Percentiles rank a stretch among this genome's conserved stretches.
Conservation (phyloP, 1,140 invertebrate genomes). For the Drosophila triauraria region DNA sequence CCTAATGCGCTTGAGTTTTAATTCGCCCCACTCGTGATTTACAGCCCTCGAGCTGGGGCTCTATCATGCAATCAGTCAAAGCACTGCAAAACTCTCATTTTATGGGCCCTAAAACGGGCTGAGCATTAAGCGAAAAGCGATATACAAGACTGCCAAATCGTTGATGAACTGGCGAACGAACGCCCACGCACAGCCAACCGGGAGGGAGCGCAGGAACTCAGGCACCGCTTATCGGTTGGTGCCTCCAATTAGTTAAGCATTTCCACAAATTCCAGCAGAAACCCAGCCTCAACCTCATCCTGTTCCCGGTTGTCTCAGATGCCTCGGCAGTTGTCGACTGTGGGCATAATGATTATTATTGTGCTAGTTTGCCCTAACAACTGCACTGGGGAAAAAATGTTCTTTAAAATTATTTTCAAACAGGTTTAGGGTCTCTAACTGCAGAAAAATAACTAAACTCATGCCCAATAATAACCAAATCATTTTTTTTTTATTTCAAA, state of each 20-base stretch:
- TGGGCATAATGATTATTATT: constrained; percentile 53
- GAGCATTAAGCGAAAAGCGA: constrained; percentile 43
- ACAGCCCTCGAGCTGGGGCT: constrained; percentile 31
- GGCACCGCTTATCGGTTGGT: constrained; percentile 14
- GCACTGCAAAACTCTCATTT: constrained; percentile 40
- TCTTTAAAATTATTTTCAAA: neutral
- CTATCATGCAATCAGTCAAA: constrained; percentile 45
- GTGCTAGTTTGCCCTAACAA: constrained; percentile 25
- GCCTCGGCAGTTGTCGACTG: constrained; percentile 41
- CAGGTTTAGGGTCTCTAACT: too few species aligned
- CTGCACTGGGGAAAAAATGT: neutral
- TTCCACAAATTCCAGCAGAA: constrained; percentile 35
- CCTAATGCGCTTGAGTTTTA: constrained; percentile 76
- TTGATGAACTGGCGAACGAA: constrained; percentile 16
- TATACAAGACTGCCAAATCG: constrained; percentile 13
- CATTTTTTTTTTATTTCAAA: neutral
- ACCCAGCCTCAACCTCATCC: constrained; percentile 14
- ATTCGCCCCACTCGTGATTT: constrained; percentile 67
- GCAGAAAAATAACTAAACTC: too few species aligned
- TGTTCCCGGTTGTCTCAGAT: constrained; percentile 45
- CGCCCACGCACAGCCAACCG: neutral
- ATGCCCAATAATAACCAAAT: neutral
- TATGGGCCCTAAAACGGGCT: constrained; percentile 39
- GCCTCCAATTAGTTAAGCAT: constrained; percentile 43
- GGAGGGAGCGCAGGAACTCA: neutral